Evolutionary conservation across 2,113 vertebrate species (phyloP), one percentile per base, ranked within the genome.

Genomic region (Catharus fuscescens): DNA sequence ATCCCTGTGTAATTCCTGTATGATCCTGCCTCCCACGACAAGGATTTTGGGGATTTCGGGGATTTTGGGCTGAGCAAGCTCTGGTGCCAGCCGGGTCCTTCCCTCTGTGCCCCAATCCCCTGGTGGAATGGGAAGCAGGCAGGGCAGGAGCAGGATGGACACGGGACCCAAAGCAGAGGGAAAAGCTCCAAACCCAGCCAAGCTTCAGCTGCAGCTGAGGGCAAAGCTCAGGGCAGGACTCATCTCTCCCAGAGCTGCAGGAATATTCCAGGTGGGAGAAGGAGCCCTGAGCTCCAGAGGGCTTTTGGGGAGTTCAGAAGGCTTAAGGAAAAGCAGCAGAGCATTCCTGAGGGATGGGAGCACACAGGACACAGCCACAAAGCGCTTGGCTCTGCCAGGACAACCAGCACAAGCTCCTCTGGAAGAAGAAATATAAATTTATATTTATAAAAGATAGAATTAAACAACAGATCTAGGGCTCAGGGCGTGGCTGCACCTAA

Each of bases 331-430:
- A 42, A 64, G 3, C 83, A 86, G 82, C 19, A 76, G 64, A 38
- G 48, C 57, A 79, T 93, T 29, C 69, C 18, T 12, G 36, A 81
- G 61, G 80, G 76, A 29, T 60, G 72, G 69, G 7, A 80, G 85
- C 74, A 70, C 78, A 73, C 42, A n/a, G 93, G 71, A 73, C 44
- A 91, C 69, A 18, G 67, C 60, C n/a, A 80, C 5, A 71, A 80
- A 88, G 90, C 42, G 3, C 44, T 54, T 18, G n/a, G 25, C 57
- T 70, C 26, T 10, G 84, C 42, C 34, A 73, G 26, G 56, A 59
- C 47, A 18, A 9, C 12, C 83, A 88, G 73, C 62, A 61, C 74
- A 44, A 95, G 74, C 74, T 82, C 79, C 81, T 90, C 88, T 90
- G 81, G 21, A 76, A 80, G 59, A 14, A 52, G 32, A 81, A 73